Evolutionary conservation across 2,888 invertebrate species (phyloP).

Genomic region (Acleris laterana): DNA sequence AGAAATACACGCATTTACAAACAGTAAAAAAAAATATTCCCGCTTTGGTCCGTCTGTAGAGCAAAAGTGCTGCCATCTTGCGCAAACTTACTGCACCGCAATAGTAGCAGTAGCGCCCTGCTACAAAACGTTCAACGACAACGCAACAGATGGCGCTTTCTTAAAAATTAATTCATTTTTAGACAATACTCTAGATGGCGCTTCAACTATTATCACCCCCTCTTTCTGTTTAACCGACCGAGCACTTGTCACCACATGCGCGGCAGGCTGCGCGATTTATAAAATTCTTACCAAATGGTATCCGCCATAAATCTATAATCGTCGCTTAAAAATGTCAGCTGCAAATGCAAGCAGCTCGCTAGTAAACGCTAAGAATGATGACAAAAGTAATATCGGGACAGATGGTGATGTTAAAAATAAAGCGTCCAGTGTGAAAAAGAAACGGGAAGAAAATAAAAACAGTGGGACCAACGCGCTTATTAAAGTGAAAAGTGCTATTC

Average conservation of each 20-base stretch:
- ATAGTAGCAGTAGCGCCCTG: background rate
- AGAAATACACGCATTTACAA: too few relatives aligned
- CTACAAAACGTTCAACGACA: background rate
- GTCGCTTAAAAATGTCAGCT: constrained; percentile 76
- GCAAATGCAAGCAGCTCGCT: constrained; percentile 54
- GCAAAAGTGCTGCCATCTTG: constrained; percentile 42
- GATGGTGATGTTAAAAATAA: constrained; percentile 56
- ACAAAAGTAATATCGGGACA: constrained; percentile 46
- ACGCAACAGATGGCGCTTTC: constrained; percentile 15
- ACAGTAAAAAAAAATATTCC: too few relatives aligned
- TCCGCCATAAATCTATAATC: constrained; percentile 80
- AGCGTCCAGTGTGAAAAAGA: constrained; percentile 63
- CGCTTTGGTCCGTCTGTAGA: background rate
- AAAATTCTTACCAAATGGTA: constrained; percentile 77
- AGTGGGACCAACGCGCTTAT: constrained; percentile 58
- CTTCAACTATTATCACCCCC: constrained; percentile 26
- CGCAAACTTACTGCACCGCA: background rate
- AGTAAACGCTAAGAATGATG: constrained; percentile 51
- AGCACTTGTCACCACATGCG: constrained; percentile 67
- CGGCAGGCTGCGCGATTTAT: constrained; percentile 81
- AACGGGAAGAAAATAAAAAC: constrained; percentile 49
- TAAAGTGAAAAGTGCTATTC: constrained; percentile 80
- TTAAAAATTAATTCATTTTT: background rate
- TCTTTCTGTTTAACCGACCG: constrained; percentile 59
- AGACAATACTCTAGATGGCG: constrained; percentile 52